These are phyloP conservation scores for Phaethon lepturus DNA, from an alignment of 2,113 vertebrate genomes.

Conservation along the genomic window DNA sequence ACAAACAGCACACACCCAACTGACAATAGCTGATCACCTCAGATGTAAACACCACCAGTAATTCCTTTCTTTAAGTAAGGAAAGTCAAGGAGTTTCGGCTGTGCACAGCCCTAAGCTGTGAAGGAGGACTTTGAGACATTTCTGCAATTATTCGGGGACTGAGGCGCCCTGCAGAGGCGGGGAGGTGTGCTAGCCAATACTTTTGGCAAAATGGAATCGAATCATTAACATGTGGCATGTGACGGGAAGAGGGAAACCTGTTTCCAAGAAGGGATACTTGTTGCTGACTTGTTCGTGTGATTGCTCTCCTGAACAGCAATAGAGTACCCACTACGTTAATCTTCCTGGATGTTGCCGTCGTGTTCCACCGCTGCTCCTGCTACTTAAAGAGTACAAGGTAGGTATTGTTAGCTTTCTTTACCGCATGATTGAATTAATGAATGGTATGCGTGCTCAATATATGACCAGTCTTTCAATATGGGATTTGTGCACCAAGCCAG, in stretches of 20 bases:
- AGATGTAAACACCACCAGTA: neutral
- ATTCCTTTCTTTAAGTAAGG: neutral
- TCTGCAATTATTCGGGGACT: accelerated
- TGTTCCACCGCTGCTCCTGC: neutral
- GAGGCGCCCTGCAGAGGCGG: accelerated
- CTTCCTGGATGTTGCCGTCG: neutral
- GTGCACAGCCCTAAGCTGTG: neutral
- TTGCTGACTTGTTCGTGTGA: neutral
- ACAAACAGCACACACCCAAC: neutral
- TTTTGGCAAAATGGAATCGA: neutral
- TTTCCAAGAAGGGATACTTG: neutral
- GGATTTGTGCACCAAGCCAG: neutral
- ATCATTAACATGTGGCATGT: accelerated
- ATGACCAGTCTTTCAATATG: neutral
- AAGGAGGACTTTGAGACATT: neutral
- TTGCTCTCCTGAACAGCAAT: neutral
- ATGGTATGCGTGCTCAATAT: neutral
- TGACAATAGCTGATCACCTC: neutral
- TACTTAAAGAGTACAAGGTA: neutral
- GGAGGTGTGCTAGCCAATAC: neutral
- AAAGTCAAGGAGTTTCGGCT: neutral
- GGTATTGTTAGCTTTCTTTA: neutral
- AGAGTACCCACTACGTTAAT: neutral
- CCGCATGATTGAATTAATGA: neutral
- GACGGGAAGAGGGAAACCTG: neutral